A percentile compares a stretch with the other conserved stretches of the same genome.
phyloP scores from a whole-genome alignment of 2,888 invertebrate genomes.

The Aphodius sticticus region DNA sequence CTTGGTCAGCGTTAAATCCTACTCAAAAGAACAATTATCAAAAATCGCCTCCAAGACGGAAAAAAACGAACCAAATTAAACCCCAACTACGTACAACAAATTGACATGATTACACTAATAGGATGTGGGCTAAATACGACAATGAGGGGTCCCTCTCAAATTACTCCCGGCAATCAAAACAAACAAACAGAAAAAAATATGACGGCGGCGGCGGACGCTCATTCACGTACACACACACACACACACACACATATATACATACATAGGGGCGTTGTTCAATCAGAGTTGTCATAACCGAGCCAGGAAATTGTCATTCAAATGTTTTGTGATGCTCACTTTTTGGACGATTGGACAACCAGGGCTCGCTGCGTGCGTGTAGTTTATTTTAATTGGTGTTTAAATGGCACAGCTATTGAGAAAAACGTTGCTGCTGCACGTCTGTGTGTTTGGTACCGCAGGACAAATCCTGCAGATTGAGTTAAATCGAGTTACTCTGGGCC shows the following conservation, averaged over 20 bases:
- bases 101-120: not conserved
- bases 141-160: constrained; percentile 4
- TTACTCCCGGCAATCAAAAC: constrained; percentile 51
- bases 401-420: not conserved
- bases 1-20: too few relatives aligned
- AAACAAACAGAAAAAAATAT: constrained; percentile 50
- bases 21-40: not conserved
- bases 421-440: not conserved
- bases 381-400: constrained; percentile 1
- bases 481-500: constrained; percentile 45
- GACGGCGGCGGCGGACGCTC: constrained; percentile 23
- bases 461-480: constrained; percentile 47
- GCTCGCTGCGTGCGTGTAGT: constrained; percentile 10
- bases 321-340: constrained; percentile 47
- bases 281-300: constrained; percentile 54
- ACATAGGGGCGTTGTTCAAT: constrained; percentile 52
- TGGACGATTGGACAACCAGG: not conserved
- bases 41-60: not conserved
- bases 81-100: not conserved
- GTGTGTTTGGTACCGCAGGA: constrained; percentile 28
- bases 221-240: constrained; percentile 35
- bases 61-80: not conserved
- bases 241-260: constrained; percentile 38
- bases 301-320: constrained; percentile 55
- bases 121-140: not conserved